These are phyloP conservation scores for Loripinus fragilis DNA, from an alignment of 2,888 invertebrate species.

Conservation along the genomic window DNA sequence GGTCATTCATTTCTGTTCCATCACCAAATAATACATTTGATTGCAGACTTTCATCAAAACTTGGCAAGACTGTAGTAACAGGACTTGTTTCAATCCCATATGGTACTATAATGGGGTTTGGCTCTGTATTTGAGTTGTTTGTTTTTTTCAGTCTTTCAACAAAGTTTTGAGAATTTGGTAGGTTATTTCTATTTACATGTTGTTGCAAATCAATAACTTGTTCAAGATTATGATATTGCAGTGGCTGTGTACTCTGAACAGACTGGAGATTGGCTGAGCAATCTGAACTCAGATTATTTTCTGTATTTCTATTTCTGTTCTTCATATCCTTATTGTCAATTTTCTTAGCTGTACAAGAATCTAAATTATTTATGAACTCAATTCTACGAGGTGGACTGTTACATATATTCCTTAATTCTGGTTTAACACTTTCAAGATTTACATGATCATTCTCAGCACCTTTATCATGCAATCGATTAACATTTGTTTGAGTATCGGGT, in stretches of 20 bases:
- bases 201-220: conserved; percentile 1
- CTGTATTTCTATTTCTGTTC: background rate
- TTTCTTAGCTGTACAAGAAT: background rate
- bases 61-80: background rate
- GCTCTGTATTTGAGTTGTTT: background rate
- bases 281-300: background rate
- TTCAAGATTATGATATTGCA: background rate
- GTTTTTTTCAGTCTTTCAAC: background rate
- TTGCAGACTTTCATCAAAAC: conserved; percentile 24
- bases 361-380: conserved; percentile 6
- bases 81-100: background rate
- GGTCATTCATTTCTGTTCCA: conserved; percentile 30
- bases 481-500: background rate
- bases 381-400: background rate
- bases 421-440: background rate
- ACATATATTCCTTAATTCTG: background rate
- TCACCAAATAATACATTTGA: conserved; percentile 52
- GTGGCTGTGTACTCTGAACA: background rate
- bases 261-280: background rate
- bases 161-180: background rate
- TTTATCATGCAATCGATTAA: background rate
- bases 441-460: background rate
- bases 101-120: background rate
- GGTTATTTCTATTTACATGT: background rate
- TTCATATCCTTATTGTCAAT: conserved; percentile 10